Conservation (phyloP, 2,888 invertebrate genomes). For the Pasiphila rectangulata region DNA sequence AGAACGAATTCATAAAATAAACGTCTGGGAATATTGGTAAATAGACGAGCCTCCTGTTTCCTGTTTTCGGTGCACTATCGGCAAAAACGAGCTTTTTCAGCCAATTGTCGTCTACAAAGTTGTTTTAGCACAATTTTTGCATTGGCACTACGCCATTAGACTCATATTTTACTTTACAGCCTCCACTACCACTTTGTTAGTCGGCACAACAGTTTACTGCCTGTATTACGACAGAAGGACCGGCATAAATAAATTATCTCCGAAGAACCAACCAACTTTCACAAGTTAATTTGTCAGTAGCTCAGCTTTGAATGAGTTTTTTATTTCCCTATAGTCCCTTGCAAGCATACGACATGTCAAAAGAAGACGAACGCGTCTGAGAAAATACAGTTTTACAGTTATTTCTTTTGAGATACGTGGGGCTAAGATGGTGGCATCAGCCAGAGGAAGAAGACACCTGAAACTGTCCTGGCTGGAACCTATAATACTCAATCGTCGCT, state of each 20-base stretch:
- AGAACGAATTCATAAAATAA: neutral
- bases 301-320: constrained; percentile 1
- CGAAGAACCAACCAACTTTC: constrained; percentile 12
- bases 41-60: neutral
- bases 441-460: constrained; percentile 60
- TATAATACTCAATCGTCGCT: constrained; percentile 64
- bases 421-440: constrained; percentile 75
- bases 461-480: constrained; percentile 64
- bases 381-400: constrained; percentile 61
- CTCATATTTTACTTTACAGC: constrained; percentile 7
- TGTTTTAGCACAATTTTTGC: constrained; percentile 7
- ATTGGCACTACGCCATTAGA: constrained; percentile 13
- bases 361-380: constrained; percentile 40
- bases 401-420: constrained; percentile 59
- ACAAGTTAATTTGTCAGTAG: constrained; percentile 17
- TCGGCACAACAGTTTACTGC: constrained; percentile 10
- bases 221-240: constrained; percentile 19
- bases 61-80: neutral
- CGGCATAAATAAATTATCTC: constrained; percentile 24
- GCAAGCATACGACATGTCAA: constrained; percentile 32
- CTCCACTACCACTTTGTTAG: neutral
- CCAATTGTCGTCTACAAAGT: constrained; percentile 6
- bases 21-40: no score
- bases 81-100: constrained; percentile 1
- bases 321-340: no score